Evolutionary conservation across 2,113 vertebrate species (phyloP), one percentile per base, ranked within the genome.

Genomic region (Alligator mississippiensis): DNA sequence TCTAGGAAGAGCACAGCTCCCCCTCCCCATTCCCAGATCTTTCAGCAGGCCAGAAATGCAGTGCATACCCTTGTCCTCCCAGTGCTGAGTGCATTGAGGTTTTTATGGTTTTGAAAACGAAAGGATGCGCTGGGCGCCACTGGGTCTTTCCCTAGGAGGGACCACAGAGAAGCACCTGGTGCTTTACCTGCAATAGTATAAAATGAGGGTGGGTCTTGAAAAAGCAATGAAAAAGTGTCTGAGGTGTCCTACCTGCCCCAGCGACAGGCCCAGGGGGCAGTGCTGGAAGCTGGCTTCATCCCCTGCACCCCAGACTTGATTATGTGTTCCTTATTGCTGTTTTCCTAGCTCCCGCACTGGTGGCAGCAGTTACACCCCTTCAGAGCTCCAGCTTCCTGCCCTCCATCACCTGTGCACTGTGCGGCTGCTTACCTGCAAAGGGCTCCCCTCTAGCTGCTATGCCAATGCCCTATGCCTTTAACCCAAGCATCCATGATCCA

Each of bases 361-460:
- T 88, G 82, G 83, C 38, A 91, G 74, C 66, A 84, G 87, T 54
- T 72, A 28, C 6, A 58, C 55, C 61, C 90, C 87, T 75, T 75
- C 70, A 1, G 24, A 87, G 57, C 30, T 27, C 22, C 60, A 58
- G 80, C 34, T 72, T 80, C 88, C 92, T n/a, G 57, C 77, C 84
- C 30, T 78, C 81, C 91, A 79, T 94, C 88, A 94, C 95, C 89
- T 93, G 85, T 22, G 27, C 0, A 0, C 62, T 1, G 0, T 47
- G 79, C 14, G 24, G 18, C 38, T 87, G 80, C 92, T 87, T 82
- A 64, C 94, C 94, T 95, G 27, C 59, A 4, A 11, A 93, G 80
- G 94, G 66, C 90, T 94, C 77, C 93, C 86, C 81, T 92, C 84
- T 55, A 12, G 97, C 97, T 97, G 95, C 96, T 81, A 97, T 96